These are phyloP conservation scores for Indicator indicator DNA, from an alignment of 2,113 vertebrate species.

Conservation along the genomic window DNA sequence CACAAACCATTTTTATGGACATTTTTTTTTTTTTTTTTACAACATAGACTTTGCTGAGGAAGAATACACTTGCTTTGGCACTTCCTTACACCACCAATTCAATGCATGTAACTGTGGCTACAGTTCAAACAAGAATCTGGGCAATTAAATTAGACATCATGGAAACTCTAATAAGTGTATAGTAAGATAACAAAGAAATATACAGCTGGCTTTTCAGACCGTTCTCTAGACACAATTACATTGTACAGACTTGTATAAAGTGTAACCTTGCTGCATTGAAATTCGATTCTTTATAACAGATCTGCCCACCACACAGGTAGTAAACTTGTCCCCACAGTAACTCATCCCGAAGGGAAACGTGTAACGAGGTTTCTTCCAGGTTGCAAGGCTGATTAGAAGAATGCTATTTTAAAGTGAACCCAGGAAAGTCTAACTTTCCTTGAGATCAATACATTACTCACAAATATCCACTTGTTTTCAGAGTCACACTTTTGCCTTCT, in stretches of 20 bases:
- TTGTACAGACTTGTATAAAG: not conserved
- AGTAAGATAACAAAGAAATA: not conserved
- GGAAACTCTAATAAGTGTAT: not conserved
- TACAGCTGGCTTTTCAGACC: not conserved
- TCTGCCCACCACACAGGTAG: not conserved
- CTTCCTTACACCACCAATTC: not conserved
- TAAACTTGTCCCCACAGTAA: not conserved
- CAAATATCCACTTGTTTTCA: not conserved
- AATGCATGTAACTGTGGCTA: not conserved
- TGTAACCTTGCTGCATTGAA: not conserved
- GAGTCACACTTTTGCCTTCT: not conserved
- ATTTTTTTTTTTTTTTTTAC: not conserved
- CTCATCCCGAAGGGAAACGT: not conserved
- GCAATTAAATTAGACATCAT: not conserved
- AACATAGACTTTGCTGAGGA: not conserved
- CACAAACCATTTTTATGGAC: not conserved
- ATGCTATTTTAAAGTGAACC: not conserved
- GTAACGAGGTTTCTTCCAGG: not conserved
- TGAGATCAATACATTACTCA: not conserved
- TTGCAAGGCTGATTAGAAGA: not conserved
- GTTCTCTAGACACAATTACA: not conserved
- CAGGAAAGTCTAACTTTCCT: not conserved
- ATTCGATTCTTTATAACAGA: slow-evolving; percentile 7
- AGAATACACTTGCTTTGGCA: not conserved
- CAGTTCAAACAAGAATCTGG: not conserved